phyloP scores from a whole-genome alignment of 2,113 vertebrate genomes.

The Melanotaenia duboulayi region DNA sequence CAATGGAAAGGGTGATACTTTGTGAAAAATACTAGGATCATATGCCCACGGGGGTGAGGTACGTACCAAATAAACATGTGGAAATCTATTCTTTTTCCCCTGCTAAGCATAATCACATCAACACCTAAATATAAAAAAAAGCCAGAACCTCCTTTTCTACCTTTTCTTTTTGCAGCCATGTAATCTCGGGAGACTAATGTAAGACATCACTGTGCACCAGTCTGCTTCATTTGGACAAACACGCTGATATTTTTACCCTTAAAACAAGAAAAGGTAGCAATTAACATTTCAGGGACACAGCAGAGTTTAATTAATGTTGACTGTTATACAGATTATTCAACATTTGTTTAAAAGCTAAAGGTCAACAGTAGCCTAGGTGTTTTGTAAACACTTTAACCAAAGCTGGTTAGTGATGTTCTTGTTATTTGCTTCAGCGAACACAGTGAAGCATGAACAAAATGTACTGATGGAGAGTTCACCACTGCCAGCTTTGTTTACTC shows the following conservation, averaged over 20 bases:
- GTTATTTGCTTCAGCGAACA: background rate
- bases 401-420: background rate
- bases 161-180: constrained; percentile 34
- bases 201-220: constrained; percentile 3
- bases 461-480: background rate
- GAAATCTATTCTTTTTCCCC: background rate
- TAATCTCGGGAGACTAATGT: background rate
- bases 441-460: background rate
- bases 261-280: background rate
- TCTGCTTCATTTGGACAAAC: background rate
- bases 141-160: background rate
- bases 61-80: background rate
- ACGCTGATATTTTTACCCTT: constrained; percentile 4
- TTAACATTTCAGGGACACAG: constrained; percentile 20
- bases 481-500: background rate
- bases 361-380: constrained; percentile 3
- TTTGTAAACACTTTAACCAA: constrained; percentile 1
- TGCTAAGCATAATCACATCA: constrained; percentile 6
- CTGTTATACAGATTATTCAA: background rate
- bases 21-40: background rate
- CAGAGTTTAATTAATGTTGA: constrained; percentile 17
- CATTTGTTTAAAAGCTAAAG: constrained; percentile 19
- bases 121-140: background rate
- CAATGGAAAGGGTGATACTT: constrained; percentile 10
- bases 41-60: background rate